Conservation (phyloP, 2,888 invertebrate genomes). For the Lapara coniferarum region DNA sequence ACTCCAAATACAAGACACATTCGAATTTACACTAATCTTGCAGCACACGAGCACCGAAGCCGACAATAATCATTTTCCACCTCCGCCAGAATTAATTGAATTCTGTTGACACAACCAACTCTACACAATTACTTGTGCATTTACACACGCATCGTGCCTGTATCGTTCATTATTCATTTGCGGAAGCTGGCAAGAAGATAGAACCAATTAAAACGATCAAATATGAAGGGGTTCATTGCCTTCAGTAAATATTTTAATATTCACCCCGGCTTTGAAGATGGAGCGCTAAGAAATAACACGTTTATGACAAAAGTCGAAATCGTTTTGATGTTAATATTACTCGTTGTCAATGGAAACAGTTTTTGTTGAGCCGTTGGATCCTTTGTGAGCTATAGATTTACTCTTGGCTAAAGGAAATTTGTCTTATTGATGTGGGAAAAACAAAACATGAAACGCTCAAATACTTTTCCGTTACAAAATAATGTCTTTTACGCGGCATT, state of each 20-base stretch:
- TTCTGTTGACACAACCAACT: conserved; percentile 67
- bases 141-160: conserved; percentile 46
- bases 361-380: neutral
- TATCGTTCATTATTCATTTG: conserved; percentile 61
- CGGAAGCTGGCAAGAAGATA: conserved; percentile 44
- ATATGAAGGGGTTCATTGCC: conserved; percentile 44
- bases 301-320: neutral
- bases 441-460: too few species aligned
- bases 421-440: too few species aligned
- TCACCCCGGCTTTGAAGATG: conserved; percentile 18
- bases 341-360: conserved; percentile 1
- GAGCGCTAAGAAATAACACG: neutral
- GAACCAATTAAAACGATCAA: conserved; percentile 67
- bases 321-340: neutral
- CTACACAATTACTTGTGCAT: conserved; percentile 64
- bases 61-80: conserved; percentile 41
- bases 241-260: conserved; percentile 25
- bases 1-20: neutral
- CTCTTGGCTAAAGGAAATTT: too few species aligned
- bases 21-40: neutral
- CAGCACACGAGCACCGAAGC: conserved; percentile 25
- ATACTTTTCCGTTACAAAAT: too few species aligned
- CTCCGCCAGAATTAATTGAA: conserved; percentile 59
- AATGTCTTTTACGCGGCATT: too few species aligned
- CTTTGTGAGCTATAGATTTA: too few species aligned